Conservation (phyloP, 2,797 vertebrate species). For the Macropodus opercularis region DNA sequence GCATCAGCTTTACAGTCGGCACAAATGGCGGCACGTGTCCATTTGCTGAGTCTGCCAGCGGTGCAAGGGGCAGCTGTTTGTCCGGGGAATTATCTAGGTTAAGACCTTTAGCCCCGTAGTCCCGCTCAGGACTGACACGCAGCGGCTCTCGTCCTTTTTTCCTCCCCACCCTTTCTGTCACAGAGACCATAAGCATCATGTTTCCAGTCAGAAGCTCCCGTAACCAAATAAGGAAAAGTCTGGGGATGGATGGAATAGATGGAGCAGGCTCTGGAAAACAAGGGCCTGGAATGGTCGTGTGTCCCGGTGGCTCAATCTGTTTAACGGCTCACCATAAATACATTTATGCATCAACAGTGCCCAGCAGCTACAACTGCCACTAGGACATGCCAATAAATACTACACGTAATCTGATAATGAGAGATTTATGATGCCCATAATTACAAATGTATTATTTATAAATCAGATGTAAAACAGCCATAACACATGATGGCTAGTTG, state of each 20-base stretch:
- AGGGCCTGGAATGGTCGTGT: background rate
- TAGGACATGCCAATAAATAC: too few relatives aligned
- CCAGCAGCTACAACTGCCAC: too few relatives aligned
- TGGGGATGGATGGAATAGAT: constrained; percentile 1
- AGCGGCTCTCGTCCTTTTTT: constrained; percentile 45
- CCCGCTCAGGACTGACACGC: constrained; percentile 38
- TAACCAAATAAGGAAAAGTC: constrained; percentile 19
- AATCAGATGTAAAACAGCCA: too few relatives aligned
- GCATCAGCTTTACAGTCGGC: constrained; percentile 40
- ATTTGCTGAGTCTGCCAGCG: constrained; percentile 41
- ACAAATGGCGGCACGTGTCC: constrained; percentile 58
- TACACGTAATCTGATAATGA: too few relatives aligned
- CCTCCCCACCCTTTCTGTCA: constrained; percentile 17
- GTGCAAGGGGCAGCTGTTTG: constrained; percentile 63
- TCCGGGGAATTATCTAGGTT: constrained; percentile 60
- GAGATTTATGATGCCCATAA: too few relatives aligned
- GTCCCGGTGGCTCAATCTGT: background rate
- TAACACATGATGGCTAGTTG: too few relatives aligned
- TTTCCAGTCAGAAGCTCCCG: constrained; percentile 14
- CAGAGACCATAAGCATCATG: constrained; percentile 9
- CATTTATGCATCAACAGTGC: too few relatives aligned
- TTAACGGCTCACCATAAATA: background rate
- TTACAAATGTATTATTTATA: too few relatives aligned
- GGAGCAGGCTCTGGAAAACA: background rate
- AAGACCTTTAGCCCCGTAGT: constrained; percentile 62